These are phyloP conservation scores for Typhlichthys subterraneus DNA, from an alignment of 2,797 vertebrate species.

Conservation along the genomic window DNA sequence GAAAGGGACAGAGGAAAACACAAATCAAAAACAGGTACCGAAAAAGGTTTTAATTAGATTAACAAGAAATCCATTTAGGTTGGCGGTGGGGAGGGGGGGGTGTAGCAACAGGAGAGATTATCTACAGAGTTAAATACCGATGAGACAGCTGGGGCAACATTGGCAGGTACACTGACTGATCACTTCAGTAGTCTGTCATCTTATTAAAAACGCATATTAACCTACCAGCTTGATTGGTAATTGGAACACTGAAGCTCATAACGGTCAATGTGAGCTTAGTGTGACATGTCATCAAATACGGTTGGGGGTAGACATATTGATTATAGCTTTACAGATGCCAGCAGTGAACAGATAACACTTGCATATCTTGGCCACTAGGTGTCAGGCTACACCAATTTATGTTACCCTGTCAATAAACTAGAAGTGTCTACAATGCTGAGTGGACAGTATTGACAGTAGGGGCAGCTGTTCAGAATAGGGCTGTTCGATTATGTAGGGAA, in stretches of 20 bases:
- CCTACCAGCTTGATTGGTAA: neutral
- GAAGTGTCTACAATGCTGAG: neutral
- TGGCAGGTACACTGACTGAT: constrained; percentile 17
- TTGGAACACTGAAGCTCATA: constrained; percentile 3
- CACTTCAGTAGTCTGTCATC: neutral
- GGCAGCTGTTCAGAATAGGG: neutral
- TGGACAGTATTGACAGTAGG: neutral
- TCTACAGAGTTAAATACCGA: constrained; percentile 26
- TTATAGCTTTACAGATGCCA: neutral
- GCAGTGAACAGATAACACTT: neutral
- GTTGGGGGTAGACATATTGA: neutral
- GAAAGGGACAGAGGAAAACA: constrained; percentile 16
- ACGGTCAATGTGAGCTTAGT: neutral
- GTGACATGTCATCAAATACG: constrained; percentile 1
- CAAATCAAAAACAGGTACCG: constrained; percentile 7
- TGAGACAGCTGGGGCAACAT: constrained; percentile 15
- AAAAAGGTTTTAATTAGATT: constrained; percentile 39
- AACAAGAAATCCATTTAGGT: constrained; percentile 28
- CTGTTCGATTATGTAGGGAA: neutral
- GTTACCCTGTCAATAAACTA: neutral
- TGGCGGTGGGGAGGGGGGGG: neutral
- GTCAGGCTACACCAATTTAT: constrained; percentile 53
- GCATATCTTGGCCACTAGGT: constrained; percentile 49
- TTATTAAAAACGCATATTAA: constrained; percentile 7
- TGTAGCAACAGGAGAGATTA: neutral